Conservation (phyloP, 2,113 vertebrate genomes). For the Chrysemys picta region DNA sequence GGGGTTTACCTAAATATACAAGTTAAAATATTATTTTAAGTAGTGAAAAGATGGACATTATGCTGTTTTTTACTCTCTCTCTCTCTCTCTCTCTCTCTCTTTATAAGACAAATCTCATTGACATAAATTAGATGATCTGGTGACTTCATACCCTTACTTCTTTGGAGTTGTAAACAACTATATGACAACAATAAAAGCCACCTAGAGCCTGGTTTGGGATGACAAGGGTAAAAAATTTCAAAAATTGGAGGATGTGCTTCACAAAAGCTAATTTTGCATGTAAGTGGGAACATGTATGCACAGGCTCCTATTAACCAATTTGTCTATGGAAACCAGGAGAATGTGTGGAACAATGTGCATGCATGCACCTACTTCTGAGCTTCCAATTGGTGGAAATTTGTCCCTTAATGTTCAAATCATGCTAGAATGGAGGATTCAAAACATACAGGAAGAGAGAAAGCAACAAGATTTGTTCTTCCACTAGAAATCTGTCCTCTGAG, state of each 20-base stretch:
- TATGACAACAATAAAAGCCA: not conserved
- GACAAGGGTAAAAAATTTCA: not conserved
- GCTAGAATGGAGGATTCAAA: not conserved
- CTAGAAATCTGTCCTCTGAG: not conserved
- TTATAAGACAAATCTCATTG: not conserved
- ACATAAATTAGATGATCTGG: not conserved
- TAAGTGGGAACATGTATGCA: not conserved
- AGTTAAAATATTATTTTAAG: slow-evolving; percentile 24
- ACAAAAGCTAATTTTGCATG: not conserved
- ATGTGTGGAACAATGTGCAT: not conserved
- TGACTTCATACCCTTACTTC: not conserved
- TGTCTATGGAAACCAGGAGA: not conserved
- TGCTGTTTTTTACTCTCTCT: not conserved
- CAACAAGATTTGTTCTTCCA: not conserved
- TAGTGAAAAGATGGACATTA: not conserved
- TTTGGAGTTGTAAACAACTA: not conserved
- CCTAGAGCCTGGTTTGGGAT: not conserved
- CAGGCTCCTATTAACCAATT: not conserved
- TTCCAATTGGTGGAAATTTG: not conserved
- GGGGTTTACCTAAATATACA: not conserved
- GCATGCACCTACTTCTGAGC: not conserved
- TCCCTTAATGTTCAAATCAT: not conserved
- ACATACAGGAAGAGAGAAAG: not conserved
- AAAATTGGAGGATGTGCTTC: not conserved
- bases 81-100: not conserved